These are phyloP conservation scores for Plagodis pulveraria DNA, from an alignment of 2,888 invertebrate species.

Conservation along the genomic window DNA sequence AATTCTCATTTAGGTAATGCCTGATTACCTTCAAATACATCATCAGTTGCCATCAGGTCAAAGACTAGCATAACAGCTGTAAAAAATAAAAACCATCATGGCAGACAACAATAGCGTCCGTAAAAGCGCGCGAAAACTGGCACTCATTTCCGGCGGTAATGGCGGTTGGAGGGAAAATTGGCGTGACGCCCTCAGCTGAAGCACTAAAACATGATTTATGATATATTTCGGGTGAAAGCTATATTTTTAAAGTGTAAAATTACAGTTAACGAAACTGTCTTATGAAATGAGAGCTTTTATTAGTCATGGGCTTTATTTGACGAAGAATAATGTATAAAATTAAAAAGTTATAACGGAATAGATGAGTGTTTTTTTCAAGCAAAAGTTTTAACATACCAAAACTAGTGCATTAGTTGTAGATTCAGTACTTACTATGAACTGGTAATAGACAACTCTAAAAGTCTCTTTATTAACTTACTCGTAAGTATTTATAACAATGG, in stretches of 20 bases:
- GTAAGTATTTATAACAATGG: no score
- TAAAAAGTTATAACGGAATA: no score
- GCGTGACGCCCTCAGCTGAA: constrained; percentile 52
- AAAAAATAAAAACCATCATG: constrained; percentile 19
- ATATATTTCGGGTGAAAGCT: constrained; percentile 46
- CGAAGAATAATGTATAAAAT: not conserved
- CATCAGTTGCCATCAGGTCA: no score
- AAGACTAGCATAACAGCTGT: no score
- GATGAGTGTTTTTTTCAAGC: no score
- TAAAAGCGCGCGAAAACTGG: constrained; percentile 69
- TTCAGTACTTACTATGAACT: no score
- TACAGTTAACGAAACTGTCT: not conserved
- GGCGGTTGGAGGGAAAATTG: constrained; percentile 60
- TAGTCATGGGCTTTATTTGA: not conserved
- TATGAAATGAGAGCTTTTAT: constrained; percentile 11
- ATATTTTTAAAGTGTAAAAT: constrained; percentile 45
- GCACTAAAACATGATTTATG: constrained; percentile 57
- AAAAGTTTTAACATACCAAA: no score
- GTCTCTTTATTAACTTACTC: no score
- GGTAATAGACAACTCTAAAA: no score
- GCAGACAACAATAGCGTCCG: constrained; percentile 44
- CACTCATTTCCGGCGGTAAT: constrained; percentile 80
- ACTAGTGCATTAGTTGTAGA: no score
- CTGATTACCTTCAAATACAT: no score
- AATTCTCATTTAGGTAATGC: no score